A percentile compares a stretch with the other conserved stretches of the same genome.
Evolutionary conservation across 2,888 invertebrate species (phyloP).

Genomic region (Colletes collaris): DNA sequence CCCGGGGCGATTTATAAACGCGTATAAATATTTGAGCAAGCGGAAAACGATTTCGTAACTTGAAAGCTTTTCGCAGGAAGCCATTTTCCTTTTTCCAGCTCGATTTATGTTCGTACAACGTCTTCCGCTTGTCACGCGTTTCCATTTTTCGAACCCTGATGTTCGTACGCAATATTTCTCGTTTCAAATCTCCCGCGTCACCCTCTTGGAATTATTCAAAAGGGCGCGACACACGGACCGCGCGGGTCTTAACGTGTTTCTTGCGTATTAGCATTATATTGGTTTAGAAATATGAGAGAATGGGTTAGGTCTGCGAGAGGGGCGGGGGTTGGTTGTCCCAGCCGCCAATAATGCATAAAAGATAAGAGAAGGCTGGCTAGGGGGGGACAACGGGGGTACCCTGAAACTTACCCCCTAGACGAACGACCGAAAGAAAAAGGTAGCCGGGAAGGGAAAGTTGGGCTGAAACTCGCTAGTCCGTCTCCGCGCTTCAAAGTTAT

Average conservation of each 20-base stretch:
- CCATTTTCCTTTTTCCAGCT: too few relatives aligned
- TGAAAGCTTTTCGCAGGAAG: too few relatives aligned
- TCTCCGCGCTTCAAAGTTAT: constrained; percentile 74
- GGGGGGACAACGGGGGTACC: constrained; percentile 52
- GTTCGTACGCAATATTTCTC: constrained; percentile 35
- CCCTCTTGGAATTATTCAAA: constrained; percentile 62
- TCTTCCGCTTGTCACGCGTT: too few relatives aligned
- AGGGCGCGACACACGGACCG: constrained; percentile 29
- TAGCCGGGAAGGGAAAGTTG: constrained; percentile 54
- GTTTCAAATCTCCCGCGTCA: background rate
- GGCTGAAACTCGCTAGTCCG: constrained; percentile 62
- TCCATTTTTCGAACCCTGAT: background rate
- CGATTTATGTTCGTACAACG: too few relatives aligned
- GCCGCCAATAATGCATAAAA: constrained; percentile 78
- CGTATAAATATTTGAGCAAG: too few relatives aligned
- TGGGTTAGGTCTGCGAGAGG: constrained; percentile 45
- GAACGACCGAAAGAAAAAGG: constrained; percentile 32
- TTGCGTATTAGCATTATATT: constrained; percentile 78
- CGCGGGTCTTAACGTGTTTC: constrained; percentile 41
- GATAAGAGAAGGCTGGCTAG: constrained; percentile 71
- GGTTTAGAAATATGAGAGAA: constrained; percentile 76
- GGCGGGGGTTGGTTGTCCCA: constrained; percentile 36
- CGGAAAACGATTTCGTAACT: too few relatives aligned
- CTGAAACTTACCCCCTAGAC: constrained; percentile 63
- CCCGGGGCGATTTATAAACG: too few relatives aligned